A percentile compares a stretch with the other conserved stretches of the same genome.
These are phyloP conservation scores for Drosophila ananassae DNA, from an alignment of 1,140 invertebrate genomes.

Conservation along the genomic window DNA sequence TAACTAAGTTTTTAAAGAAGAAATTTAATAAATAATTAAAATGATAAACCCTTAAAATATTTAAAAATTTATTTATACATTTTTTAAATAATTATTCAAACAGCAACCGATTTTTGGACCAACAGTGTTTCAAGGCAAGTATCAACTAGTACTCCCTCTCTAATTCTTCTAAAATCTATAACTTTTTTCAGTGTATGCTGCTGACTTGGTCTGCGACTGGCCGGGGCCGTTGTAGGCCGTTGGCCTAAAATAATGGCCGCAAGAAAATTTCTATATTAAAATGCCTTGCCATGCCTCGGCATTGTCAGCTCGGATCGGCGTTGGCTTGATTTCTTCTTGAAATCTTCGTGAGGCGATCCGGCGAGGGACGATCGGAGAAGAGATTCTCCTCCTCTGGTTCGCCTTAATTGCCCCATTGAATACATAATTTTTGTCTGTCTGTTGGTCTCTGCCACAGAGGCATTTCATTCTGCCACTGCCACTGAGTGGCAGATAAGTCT, in stretches of 20 bases:
- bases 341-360: constrained; percentile 28
- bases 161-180: no score
- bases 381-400: constrained; percentile 42
- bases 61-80: not conserved
- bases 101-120: no score
- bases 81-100: no score
- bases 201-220: constrained; percentile 21
- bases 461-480: constrained; percentile 9
- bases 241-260: constrained; percentile 76
- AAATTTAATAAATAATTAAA: no score
- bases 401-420: constrained; percentile 52
- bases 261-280: constrained; percentile 83
- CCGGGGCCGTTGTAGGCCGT: constrained; percentile 78
- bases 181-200: constrained; percentile 7
- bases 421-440: constrained; percentile 34
- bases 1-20: no score
- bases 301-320: constrained; percentile 18
- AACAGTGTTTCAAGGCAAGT: no score
- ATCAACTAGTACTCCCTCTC: no score
- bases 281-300: constrained; percentile 76
- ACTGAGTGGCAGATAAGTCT: constrained; percentile 25
- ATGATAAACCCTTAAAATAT: not conserved
- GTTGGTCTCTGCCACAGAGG: not conserved
- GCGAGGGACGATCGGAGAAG: not conserved
- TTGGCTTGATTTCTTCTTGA: constrained; percentile 51